phyloP scores from a whole-genome alignment of 2,113 vertebrate genomes.

The Phrynocephalus versicolor region DNA sequence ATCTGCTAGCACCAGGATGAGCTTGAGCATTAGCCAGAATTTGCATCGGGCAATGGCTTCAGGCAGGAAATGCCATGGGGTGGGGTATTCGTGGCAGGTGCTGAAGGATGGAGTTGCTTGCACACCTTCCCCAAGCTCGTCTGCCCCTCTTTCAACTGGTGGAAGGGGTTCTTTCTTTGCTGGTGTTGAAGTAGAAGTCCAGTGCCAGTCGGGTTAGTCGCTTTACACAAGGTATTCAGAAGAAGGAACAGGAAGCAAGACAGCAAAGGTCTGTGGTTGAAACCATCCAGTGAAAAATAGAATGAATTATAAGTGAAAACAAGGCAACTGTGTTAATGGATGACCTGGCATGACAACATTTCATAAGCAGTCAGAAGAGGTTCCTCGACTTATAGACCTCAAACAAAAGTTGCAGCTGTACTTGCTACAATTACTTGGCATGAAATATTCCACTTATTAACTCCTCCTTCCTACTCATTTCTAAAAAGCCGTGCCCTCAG shows the following conservation, averaged over 20 bases:
- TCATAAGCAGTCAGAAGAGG: not conserved
- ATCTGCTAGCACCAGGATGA: not conserved
- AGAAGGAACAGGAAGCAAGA: not conserved
- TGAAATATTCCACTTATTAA: too few species aligned
- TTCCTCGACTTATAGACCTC: not conserved
- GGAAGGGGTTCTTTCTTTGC: not conserved
- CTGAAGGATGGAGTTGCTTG: not conserved
- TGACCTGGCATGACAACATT: not conserved
- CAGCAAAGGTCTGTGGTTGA: not conserved
- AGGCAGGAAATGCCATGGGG: not conserved
- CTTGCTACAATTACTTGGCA: too few species aligned
- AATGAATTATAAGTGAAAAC: not conserved
- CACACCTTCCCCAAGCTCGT: not conserved
- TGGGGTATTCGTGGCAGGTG: too few species aligned
- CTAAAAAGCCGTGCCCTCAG: too few species aligned
- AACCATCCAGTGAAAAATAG: not conserved
- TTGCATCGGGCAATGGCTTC: not conserved
- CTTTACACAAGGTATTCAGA: not conserved
- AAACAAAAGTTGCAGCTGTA: not conserved
- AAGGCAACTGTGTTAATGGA: not conserved
- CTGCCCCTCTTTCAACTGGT: not conserved
- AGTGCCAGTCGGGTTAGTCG: not conserved
- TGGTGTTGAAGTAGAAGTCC: not conserved
- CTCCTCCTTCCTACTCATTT: too few species aligned
- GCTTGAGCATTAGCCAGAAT: not conserved